Conservation (phyloP, 1,140 invertebrate genomes). For the Coenobita brevimanus region DNA sequence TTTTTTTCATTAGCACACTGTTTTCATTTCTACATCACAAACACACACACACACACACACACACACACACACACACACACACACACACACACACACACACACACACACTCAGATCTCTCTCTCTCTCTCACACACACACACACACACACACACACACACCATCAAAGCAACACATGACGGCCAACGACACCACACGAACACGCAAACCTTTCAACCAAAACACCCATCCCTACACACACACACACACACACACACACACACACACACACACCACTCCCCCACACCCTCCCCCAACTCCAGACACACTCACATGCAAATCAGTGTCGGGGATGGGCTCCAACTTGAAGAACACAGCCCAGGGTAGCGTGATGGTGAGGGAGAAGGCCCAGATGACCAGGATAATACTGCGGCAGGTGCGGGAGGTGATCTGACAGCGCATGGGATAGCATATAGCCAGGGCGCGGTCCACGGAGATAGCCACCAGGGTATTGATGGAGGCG, state of each 20-base stretch:
- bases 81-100: constrained; percentile 5
- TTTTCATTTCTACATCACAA: too few species aligned
- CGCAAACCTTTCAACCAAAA: too few species aligned
- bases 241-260: too few species aligned
- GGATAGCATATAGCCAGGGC: constrained; percentile 78
- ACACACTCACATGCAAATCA: constrained; percentile 31
- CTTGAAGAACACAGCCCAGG: constrained; percentile 78
- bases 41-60: too few species aligned
- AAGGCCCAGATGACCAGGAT: constrained; percentile 77
- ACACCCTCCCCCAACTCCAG: too few species aligned
- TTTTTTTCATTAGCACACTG: too few species aligned
- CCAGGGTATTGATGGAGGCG: constrained; percentile 79
- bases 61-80: too few species aligned
- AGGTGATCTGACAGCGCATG: constrained; percentile 76
- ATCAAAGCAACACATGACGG: not conserved
- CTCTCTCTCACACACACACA: too few species aligned
- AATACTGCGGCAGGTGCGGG: constrained; percentile 73
- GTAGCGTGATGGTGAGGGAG: constrained; percentile 76
- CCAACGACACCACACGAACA: not conserved
- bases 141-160: too few species aligned
- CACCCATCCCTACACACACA: too few species aligned
- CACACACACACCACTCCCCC: too few species aligned
- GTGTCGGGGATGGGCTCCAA: constrained; percentile 66
- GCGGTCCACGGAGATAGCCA: constrained; percentile 79
- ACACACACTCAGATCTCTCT: too few species aligned